Evolutionary conservation across 2,797 vertebrate genomes (phyloP), one percentile per base, ranked within the genome.

Genomic region (Crenuchus spilurus): DNA sequence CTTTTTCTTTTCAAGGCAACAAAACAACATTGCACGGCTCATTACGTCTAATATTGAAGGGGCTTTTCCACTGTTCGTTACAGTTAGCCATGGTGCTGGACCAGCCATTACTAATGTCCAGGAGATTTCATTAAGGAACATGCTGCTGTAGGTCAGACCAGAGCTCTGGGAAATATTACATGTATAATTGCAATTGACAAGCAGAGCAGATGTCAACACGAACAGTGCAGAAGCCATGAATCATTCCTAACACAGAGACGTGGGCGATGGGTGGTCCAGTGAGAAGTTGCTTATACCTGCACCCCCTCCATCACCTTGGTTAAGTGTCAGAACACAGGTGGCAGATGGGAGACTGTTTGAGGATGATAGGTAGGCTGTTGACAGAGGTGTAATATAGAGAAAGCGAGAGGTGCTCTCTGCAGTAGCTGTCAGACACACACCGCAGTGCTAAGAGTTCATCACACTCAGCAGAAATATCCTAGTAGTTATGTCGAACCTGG

Each of bases 131-230:
- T 90, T 88, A 88, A 82, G 65, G 62, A 77, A 70, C 49, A 74
- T 70, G 72, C 77, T 80, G 76, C 80, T 86, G 76, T 70, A 74
- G 82, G 83, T 76, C 77, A 69, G 22, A 63, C 76, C 82, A 76
- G 39, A 75, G 62, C 80, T 68, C 51, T 70, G 61, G 76, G 72
- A 85, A 87, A 86, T 83, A 87, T 90, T 85, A 88, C 84, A 88
- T 88, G 85, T 86, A 88, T 88, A 87, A 89, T 85, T 84, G 67
- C 75, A 89, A 86, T 87, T 86, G 88, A 89, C 86, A 86, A 82
- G 66, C 77, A 63, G 81, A 82, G 84, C 85, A 89, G 88, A 87
- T 88, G 83, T 88, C 74, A 78, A 55, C 70, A 77, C 78, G 70
- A 62, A 67, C 60, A 68, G 61, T 76, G 70, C 76, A 48, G 57